Evolutionary conservation across 2,113 vertebrate species (phyloP), one percentile per base, ranked within the genome.

Genomic region (Manacus vitellinus): DNA sequence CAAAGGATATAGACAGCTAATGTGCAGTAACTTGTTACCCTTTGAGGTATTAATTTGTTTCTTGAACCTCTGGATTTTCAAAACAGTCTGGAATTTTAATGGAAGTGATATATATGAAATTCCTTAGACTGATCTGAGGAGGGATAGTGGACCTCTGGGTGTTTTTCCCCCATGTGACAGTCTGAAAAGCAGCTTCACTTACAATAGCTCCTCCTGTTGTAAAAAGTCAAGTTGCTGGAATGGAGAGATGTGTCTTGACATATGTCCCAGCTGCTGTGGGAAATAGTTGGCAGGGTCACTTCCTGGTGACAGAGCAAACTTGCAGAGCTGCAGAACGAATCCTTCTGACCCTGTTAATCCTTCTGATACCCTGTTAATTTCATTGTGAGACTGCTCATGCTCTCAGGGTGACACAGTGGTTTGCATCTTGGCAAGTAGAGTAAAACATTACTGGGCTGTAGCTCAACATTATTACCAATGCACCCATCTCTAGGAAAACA

Each of bases 291-390:
- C 55, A 77, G 55, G 28, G 17, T 88, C 61, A 80, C 4, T 46
- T 74, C 17, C 33, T 6, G 7, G 7, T 70, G 59, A 41, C 47
- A 86, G 27, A 80, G 3, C 5, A 88, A 92, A 73, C 20, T 56
- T 2, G 0, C 17, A 71, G 68, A 87, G 33, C 15, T 9, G 0
- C 9, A 59, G 44, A 75, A 55, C 1, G 4, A 59, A 65, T 37
- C 67, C 47, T 81, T 92, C 51, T 70, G 58, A 33, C 12, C 39
- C 39, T 41, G 39, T 41, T 41, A 41, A 41, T 41, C 39, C 39
- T 41, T 41, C 39, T 0, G 3, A 41, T 37, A 73, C 4, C 9
- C 14, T 55, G 12, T 30, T 76, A 87, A 84, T 81, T 61, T 78
- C 9, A n/a, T 81, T 94, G 55, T 3, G 2, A 78, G 43, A 67